A percentile compares a stretch with the other conserved stretches of the same genome.
These are phyloP conservation scores for Spea bombifrons DNA, from an alignment of 2,113 vertebrate genomes.

Conservation along the genomic window DNA sequence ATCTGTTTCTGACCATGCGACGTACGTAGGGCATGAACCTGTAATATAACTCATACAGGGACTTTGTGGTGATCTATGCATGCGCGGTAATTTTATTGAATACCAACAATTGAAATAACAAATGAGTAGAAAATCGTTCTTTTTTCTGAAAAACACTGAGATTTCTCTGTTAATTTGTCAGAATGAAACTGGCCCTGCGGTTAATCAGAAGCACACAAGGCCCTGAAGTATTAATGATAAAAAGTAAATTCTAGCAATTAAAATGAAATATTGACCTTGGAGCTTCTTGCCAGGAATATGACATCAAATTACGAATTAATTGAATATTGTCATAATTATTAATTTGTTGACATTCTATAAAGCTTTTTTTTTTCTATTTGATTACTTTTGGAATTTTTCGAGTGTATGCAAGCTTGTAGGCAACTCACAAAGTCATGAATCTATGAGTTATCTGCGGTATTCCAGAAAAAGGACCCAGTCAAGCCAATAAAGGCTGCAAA, in stretches of 20 bases:
- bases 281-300: not conserved
- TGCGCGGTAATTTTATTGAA: not conserved
- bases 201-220: not conserved
- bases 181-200: not conserved
- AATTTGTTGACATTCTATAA: not conserved
- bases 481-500: too few relatives aligned
- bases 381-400: too few relatives aligned
- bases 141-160: not conserved
- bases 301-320: not conserved
- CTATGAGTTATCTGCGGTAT: too few relatives aligned
- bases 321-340: not conserved
- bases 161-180: not conserved
- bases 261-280: not conserved
- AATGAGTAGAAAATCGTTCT: not conserved
- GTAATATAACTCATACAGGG: not conserved
- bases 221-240: not conserved
- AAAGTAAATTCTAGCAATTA: not conserved
- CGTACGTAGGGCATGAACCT: not conserved
- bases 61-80: not conserved
- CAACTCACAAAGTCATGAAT: too few relatives aligned
- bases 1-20: not conserved
- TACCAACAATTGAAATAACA: not conserved
- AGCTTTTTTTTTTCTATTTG: too few relatives aligned
- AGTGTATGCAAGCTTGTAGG: too few relatives aligned
- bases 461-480: too few relatives aligned